A percentile compares a stretch with the other conserved stretches of the same genome.
Evolutionary conservation across 2,113 vertebrate genomes (phyloP).

Genomic region (Phyllopteryx taeniolatus): DNA sequence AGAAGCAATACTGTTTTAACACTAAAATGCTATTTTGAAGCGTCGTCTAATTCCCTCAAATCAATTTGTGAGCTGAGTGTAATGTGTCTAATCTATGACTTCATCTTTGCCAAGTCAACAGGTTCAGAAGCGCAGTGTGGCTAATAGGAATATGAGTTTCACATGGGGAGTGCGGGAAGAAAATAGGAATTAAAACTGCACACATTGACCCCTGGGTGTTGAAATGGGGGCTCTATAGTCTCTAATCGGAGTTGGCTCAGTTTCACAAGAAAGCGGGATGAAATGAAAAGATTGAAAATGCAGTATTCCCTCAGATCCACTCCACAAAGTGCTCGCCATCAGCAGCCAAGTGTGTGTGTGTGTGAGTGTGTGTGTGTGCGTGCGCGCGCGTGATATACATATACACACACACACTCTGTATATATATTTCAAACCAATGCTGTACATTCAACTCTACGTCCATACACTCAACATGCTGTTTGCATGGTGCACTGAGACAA

Average conservation of each 20-base stretch:
- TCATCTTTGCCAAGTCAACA: conserved; percentile 37
- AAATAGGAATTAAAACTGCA: conserved; percentile 37
- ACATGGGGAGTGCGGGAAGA: conserved; percentile 21
- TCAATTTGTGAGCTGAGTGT: conserved; percentile 8
- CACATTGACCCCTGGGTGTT: conserved; percentile 22
- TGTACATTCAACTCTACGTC: neutral
- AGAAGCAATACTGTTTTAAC: neutral
- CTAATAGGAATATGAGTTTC: conserved; percentile 35
- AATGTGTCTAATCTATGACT: conserved; percentile 10
- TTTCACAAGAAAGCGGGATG: conserved; percentile 45
- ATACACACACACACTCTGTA: neutral
- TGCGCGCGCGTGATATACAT: too few relatives aligned
- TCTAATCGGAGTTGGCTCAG: conserved; percentile 35
- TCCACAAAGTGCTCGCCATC: conserved; percentile 11
- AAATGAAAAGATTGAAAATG: conserved; percentile 59
- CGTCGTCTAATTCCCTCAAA: neutral
- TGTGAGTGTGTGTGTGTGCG: neutral
- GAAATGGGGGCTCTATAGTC: conserved; percentile 35
- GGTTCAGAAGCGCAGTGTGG: conserved; percentile 30
- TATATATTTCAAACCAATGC: neutral
- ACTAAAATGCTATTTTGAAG: neutral
- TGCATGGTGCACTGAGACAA: neutral
- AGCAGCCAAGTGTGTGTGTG: conserved; percentile 16
- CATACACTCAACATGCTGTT: neutral
- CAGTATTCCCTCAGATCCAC: conserved; percentile 27